Conservation (phyloP, 2,113 vertebrate species). For the Leucosticte australis region DNA sequence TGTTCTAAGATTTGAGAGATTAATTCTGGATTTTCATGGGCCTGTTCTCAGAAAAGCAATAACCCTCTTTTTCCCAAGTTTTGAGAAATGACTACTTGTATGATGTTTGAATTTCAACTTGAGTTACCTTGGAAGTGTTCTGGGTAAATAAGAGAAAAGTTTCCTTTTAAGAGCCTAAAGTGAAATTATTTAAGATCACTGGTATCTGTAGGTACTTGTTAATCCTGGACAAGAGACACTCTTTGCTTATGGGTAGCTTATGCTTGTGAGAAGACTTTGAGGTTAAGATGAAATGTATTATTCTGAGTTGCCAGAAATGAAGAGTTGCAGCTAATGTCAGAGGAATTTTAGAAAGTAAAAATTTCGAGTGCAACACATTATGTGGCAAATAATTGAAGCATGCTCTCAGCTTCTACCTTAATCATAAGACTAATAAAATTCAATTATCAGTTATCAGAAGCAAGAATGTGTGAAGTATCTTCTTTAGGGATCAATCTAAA, state of each 20-base stretch:
- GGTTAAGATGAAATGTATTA: neutral
- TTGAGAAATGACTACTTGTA: neutral
- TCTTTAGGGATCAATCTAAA: constrained; percentile 45
- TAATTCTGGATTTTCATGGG: neutral
- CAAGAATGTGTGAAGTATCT: neutral
- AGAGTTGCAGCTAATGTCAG: neutral
- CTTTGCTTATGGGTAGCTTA: neutral
- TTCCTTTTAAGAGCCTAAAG: neutral
- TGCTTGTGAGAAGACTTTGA: neutral
- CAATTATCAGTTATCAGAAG: constrained; percentile 35
- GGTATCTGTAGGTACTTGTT: neutral
- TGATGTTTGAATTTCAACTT: neutral
- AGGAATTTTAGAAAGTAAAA: neutral
- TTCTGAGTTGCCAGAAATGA: neutral
- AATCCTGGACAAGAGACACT: neutral
- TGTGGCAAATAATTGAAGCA: neutral
- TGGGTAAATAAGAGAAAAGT: neutral
- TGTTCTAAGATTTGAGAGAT: neutral
- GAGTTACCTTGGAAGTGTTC: neutral
- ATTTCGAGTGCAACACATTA: neutral
- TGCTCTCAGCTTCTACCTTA: neutral
- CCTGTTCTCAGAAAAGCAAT: neutral
- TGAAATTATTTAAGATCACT: neutral
- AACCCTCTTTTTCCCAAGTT: neutral
- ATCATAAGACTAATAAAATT: neutral